Conservation (phyloP, 2,113 vertebrate genomes). For the Centropus bengalensis region DNA sequence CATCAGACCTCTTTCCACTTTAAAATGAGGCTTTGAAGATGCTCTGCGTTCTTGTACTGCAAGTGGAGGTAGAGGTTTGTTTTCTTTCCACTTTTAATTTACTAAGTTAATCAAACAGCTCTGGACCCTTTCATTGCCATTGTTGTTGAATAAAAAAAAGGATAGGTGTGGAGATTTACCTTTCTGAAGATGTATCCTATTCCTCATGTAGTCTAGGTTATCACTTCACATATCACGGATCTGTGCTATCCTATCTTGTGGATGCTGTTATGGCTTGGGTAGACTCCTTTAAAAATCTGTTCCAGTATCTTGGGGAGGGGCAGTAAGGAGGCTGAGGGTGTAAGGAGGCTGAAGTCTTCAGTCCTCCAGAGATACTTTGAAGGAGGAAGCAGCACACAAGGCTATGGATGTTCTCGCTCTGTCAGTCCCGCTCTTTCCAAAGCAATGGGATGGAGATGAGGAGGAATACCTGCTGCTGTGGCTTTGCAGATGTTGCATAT, state of each 20-base stretch:
- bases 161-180: background rate
- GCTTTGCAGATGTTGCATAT: background rate
- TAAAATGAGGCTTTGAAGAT: background rate
- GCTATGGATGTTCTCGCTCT: background rate
- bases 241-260: background rate
- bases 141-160: background rate
- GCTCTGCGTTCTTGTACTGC: background rate
- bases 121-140: background rate
- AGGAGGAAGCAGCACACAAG: background rate
- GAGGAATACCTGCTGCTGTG: background rate
- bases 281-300: background rate
- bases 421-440: background rate
- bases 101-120: background rate
- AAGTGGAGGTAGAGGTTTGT: background rate
- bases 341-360: background rate
- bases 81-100: background rate
- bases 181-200: background rate
- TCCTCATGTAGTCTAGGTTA: background rate
- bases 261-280: background rate
- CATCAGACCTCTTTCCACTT: background rate
- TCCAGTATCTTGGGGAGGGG: background rate
- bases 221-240: background rate
- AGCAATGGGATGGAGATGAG: background rate
- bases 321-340: accelerated
- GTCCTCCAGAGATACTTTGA: background rate